Percentiles rank a stretch among this genome's conserved stretches.
Conservation (phyloP, 2,797 vertebrate species). For the Dryobates pubescens region DNA sequence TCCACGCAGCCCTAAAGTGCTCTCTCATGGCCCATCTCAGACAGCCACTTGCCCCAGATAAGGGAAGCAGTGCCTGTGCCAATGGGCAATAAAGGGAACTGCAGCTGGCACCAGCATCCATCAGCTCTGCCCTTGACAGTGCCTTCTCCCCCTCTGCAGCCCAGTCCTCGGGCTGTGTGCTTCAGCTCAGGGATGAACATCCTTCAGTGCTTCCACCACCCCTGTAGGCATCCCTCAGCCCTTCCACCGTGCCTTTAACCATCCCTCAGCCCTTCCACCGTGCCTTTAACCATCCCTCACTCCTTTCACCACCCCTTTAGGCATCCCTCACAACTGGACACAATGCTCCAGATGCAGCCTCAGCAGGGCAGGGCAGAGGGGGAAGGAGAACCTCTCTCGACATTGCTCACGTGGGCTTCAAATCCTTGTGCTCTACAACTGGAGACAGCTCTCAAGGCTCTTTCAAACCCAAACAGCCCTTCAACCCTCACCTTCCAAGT, state of each 20-base stretch:
- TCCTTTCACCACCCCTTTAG: too few species aligned
- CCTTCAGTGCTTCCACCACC: background rate
- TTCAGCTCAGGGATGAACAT: background rate
- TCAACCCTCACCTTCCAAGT: background rate
- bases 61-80: background rate
- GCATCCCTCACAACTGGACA: too few species aligned
- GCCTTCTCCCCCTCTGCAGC: background rate
- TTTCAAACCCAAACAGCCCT: accelerated
- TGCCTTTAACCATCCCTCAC: too few species aligned
- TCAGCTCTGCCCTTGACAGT: slow-evolving; percentile 25
- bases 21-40: slow-evolving; percentile 51
- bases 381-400: too few species aligned
- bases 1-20: slow-evolving; percentile 9
- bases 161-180: background rate
- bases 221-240: too few species aligned
- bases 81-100: slow-evolving; percentile 55
- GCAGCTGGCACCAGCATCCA: background rate
- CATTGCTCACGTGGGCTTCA: background rate
- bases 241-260: too few species aligned
- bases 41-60: slow-evolving; percentile 45
- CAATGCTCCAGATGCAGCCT: too few species aligned
- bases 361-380: too few species aligned
- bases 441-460: background rate
- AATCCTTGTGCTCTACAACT: background rate
- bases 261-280: too few species aligned